phyloP scores from a whole-genome alignment of 2,797 vertebrate species.

The Hybognathus amarus region DNA sequence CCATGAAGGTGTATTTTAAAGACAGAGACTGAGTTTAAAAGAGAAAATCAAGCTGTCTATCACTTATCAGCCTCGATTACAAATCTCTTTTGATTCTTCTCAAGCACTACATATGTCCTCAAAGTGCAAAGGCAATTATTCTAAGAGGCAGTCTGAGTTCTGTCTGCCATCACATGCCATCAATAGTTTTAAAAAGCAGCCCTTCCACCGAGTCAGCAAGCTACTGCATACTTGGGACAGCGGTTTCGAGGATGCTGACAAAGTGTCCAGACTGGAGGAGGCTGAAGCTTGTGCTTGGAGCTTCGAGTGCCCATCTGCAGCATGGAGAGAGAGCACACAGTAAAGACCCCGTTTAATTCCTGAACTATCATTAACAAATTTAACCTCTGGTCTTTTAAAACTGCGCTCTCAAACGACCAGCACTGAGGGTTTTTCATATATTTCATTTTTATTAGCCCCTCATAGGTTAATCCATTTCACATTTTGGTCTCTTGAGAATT shows the following conservation, averaged over 20 bases:
- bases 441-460: no score
- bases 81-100: not conserved
- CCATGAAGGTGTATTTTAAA: not conserved
- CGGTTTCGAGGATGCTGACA: constrained; percentile 96
- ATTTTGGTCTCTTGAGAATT: not conserved
- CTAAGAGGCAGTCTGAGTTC: constrained; percentile 4
- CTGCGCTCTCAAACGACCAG: not conserved
- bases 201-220: constrained; percentile 68
- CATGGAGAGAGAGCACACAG: constrained; percentile 91
- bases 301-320: constrained; percentile 99
- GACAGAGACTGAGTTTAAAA: not conserved
- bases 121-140: not conserved
- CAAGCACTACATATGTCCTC: not conserved
- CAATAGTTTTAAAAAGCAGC: constrained; percentile 27
- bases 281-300: constrained; percentile 92
- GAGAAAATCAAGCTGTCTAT: not conserved
- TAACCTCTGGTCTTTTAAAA: not conserved
- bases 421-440: not conserved
- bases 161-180: constrained; percentile 47
- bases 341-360: constrained; percentile 79
- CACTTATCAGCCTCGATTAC: not conserved
- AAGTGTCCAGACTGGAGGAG: constrained; percentile 94
- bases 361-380: constrained; percentile 3
- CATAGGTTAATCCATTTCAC: not conserved
- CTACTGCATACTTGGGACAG: constrained; percentile 97